Evolutionary conservation across 2,888 invertebrate genomes (phyloP), one percentile per base, ranked within the genome.

Genomic region (Fabriciana adippe): DNA sequence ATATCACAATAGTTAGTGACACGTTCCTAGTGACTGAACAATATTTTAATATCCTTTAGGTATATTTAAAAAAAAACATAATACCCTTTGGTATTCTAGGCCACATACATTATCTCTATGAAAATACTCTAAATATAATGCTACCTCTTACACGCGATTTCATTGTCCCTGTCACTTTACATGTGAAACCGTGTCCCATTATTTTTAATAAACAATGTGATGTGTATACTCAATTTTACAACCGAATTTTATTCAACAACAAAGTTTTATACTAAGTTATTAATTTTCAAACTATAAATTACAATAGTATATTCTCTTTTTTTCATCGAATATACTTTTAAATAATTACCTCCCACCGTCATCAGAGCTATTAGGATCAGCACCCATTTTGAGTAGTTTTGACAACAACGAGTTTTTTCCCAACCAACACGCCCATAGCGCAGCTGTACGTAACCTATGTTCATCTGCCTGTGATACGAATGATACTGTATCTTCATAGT

Each of bases 301-400:
- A 26, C 26, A 26, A 26, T 26, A 26, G 26, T 26, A 26, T 26
- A 26, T 26, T 26, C 26, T 26, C 26, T 26, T 26, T 26, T 26
- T 26, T 16, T 47, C 47, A 47, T 26, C 5, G 5, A 13, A 21
- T 48, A 47, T 35, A 35, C 35, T 1, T 35, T 15, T 3, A 26
- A 18, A 15, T 48, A 59, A 48, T 74, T 92, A 95, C 95, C 95
- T 94, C 76, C 96, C 96, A 66, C 93, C 93, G 35, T 90, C 89
- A 80, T 97, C 97, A 47, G 89, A 84, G 13, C 92, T 92, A 74
- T 96, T 94, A 16, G 95, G 93, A 78, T 95, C 93, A 3, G 95
- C 94, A 0, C 94, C 94, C 56, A 91, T 82, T 31, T 92, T 88
- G 54, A 95, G 75, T 14, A 95, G 81, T 71, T 83, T 85, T 63